Percentiles rank a stretch among this genome's conserved stretches.
Evolutionary conservation across 1,140 invertebrate species (phyloP).

Genomic region (Coelopa frigida): DNA sequence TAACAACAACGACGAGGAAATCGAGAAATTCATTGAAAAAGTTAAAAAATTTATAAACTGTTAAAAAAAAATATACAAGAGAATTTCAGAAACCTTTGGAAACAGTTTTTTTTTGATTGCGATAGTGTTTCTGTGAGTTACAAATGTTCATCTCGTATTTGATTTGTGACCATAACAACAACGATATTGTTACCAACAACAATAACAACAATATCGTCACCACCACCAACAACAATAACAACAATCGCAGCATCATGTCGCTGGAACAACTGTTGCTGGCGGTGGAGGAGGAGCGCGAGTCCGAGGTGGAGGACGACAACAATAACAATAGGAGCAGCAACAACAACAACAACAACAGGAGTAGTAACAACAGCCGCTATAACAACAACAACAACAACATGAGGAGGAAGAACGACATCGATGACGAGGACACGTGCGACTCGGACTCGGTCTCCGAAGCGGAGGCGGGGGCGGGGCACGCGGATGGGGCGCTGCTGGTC

Average conservation of each 20-base stretch:
- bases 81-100: no score
- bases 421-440: background rate
- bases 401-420: background rate
- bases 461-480: background rate
- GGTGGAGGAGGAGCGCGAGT: slow-evolving; percentile 35
- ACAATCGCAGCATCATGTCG: slow-evolving; percentile 13
- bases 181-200: slow-evolving; percentile 9
- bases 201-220: background rate
- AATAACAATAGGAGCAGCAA: slow-evolving; percentile 6
- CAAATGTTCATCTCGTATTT: slow-evolving; percentile 43
- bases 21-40: no score
- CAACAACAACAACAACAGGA: slow-evolving; percentile 8
- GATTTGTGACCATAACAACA: slow-evolving; percentile 26
- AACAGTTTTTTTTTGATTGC: no score
- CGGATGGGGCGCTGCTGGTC: slow-evolving; percentile 8
- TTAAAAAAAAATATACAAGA: background rate
- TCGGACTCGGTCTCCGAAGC: background rate
- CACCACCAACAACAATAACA: slow-evolving; percentile 3
- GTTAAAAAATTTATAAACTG: background rate
- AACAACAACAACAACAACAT: slow-evolving; percentile 13
- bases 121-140: no score
- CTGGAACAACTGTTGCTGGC: slow-evolving; percentile 34
- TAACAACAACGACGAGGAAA: slow-evolving; percentile 13
- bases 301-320: background rate
- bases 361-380: slow-evolving; percentile 16